phyloP scores from a whole-genome alignment of 2,113 vertebrate genomes.

The Micronisus gabar region DNA sequence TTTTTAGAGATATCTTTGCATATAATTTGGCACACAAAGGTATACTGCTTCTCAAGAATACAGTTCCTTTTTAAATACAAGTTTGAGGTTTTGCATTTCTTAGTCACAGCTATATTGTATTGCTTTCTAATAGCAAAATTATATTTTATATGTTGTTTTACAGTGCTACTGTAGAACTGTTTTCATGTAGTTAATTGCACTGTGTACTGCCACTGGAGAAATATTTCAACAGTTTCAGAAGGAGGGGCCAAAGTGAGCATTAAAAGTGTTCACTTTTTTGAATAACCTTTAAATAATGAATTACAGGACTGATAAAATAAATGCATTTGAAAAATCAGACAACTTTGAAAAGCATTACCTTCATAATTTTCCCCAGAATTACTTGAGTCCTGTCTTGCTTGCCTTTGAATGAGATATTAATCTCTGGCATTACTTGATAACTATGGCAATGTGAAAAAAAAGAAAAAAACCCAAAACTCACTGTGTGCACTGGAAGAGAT shows the following conservation, averaged over 20 bases:
- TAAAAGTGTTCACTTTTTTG: background rate
- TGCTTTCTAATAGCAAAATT: background rate
- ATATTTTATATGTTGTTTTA: background rate
- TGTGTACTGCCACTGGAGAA: background rate
- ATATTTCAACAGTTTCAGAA: background rate
- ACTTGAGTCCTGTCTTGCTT: background rate
- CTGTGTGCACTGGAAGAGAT: background rate
- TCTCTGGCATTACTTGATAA: background rate
- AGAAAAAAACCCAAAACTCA: background rate
- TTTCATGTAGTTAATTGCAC: background rate
- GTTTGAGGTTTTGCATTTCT: background rate
- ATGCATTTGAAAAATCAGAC: background rate
- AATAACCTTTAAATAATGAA: background rate
- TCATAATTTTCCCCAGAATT: background rate
- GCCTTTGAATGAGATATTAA: background rate
- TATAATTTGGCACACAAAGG: background rate
- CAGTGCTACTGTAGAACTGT: background rate
- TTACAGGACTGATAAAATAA: background rate
- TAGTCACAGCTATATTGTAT: background rate
- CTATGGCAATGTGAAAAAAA: background rate
- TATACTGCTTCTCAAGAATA: background rate
- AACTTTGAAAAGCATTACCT: background rate
- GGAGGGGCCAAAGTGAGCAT: background rate
- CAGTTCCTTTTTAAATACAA: background rate
- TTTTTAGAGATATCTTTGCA: background rate